A percentile compares a stretch with the other conserved stretches of the same genome.
phyloP scores from a whole-genome alignment of 2,113 vertebrate species.

The Grammomys surdaster region DNA sequence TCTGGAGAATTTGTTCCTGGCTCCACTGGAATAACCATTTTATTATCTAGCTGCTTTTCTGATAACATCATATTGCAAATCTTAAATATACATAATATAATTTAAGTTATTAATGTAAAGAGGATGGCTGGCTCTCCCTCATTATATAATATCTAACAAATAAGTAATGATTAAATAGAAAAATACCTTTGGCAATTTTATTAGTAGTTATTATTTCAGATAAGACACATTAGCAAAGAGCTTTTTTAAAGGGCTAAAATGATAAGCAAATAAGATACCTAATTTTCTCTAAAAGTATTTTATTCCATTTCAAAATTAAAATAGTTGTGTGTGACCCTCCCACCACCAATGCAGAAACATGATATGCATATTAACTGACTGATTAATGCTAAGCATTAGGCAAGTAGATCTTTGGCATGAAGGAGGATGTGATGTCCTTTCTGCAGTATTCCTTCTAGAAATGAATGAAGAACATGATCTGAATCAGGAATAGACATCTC shows the following conservation, averaged over 20 bases:
- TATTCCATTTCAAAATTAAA: background rate
- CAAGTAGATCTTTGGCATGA: background rate
- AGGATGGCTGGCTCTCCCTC: background rate
- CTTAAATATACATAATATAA: background rate
- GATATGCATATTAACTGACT: background rate
- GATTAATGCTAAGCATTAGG: background rate
- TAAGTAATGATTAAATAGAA: background rate
- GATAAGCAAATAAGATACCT: background rate
- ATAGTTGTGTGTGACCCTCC: background rate
- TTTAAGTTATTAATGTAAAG: background rate
- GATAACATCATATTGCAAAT: background rate
- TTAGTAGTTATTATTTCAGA: background rate
- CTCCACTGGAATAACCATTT: background rate
- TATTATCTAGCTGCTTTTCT: background rate
- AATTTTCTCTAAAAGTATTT: background rate
- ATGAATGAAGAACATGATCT: background rate
- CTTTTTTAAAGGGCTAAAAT: background rate
- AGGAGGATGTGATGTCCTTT: background rate
- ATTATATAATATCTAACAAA: conserved; percentile 13
- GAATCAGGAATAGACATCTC: background rate
- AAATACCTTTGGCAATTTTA: background rate
- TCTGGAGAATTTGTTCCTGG: background rate
- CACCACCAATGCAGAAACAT: background rate
- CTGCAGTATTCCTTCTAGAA: background rate
- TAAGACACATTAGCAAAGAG: background rate